Evolutionary conservation across 2,797 vertebrate genomes (phyloP).

Genomic region (Poeciliopsis paucimaculata): DNA sequence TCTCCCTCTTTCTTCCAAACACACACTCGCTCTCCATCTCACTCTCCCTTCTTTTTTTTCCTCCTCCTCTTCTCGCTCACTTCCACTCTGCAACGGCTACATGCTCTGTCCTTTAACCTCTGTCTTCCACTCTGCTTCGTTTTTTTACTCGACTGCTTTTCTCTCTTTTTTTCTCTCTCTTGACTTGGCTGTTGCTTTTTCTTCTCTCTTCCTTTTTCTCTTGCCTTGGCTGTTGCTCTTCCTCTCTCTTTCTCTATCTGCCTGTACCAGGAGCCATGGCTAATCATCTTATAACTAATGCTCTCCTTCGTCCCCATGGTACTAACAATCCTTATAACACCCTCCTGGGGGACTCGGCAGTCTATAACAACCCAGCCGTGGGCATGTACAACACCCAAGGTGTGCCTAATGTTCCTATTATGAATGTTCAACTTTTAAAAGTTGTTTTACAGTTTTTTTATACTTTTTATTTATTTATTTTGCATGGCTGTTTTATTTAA

Average conservation of each 20-base stretch:
- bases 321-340: slow-evolving; percentile 99
- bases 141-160: slow-evolving; percentile 47
- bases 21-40: slow-evolving; percentile 73
- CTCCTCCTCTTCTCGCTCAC: slow-evolving; percentile 38
- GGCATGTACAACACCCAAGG: slow-evolving; percentile 99
- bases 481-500: slow-evolving; percentile 54
- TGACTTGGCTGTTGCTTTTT: slow-evolving; percentile 56
- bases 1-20: slow-evolving; percentile 74
- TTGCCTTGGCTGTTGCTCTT: slow-evolving; percentile 64
- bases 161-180: slow-evolving; percentile 45
- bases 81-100: slow-evolving; percentile 62
- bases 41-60: slow-evolving; percentile 33
- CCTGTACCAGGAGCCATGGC: slow-evolving; percentile 99
- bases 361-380: slow-evolving; percentile 99
- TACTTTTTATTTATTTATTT: neutral
- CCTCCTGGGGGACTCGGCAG: slow-evolving; percentile 99
- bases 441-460: slow-evolving; percentile 26
- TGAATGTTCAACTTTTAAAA: slow-evolving; percentile 35
- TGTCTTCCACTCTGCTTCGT: slow-evolving; percentile 34
- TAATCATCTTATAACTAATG: slow-evolving; percentile 99
- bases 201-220: slow-evolving; percentile 59
- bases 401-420: slow-evolving; percentile 84
- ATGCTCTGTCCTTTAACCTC: slow-evolving; percentile 50
- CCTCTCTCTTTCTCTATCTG: slow-evolving; percentile 80
- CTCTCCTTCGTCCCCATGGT: slow-evolving; percentile 99